Base-by-base conservation (phyloP, 2,113 vertebrate genomes). In the Ictalurus furcatus region DNA sequence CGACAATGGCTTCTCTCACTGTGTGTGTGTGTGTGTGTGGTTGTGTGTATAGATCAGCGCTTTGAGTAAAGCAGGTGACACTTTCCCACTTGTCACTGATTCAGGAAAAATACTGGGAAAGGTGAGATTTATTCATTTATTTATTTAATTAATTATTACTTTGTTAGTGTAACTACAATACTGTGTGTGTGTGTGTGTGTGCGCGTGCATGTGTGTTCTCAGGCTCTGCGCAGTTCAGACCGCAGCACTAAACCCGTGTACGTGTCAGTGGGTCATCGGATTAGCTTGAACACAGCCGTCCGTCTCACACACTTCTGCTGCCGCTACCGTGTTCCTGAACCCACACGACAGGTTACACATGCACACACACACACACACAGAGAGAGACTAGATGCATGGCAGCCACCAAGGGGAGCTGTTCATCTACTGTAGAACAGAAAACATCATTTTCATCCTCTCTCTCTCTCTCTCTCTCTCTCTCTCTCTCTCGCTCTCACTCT, bases 261-360 rank as follows among this genome's bases (percentile, higher is more conserved):
- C 0, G 61, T 99, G 61, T 99, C 98, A 0, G 96, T 98, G 89
- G 98, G 98, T 65, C 98, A 99, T 94, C 96, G 93, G 85, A 95
- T 97, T 88, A 96, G 96, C 79, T 94, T 99, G 94, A 95, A 93
- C 91, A 94, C 96, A 0, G 97, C 98, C 0, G 95, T 97, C 81
- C 94, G 91, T 9, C 96, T 99, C 4, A 97, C 97, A 80, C 93
- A 89, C 21, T 83, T 93, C 92, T 98, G 98, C 96, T 98, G 97
- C 94, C 94, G 92, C 4, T 97, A 96, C 95, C 95, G 98, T 11
- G 85, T 97, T 83, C 98, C 98, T 0, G 98, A 99, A 95, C 98
- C 98, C 54, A 97, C 97, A 95, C 96, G 97, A 73, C 98, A 99
- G 98, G 98, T 98, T 48, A 37, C 67, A 40, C 67, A 14, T 5